Base-by-base conservation (phyloP, 2,113 vertebrate species). In the Percina caprodes region DNA sequence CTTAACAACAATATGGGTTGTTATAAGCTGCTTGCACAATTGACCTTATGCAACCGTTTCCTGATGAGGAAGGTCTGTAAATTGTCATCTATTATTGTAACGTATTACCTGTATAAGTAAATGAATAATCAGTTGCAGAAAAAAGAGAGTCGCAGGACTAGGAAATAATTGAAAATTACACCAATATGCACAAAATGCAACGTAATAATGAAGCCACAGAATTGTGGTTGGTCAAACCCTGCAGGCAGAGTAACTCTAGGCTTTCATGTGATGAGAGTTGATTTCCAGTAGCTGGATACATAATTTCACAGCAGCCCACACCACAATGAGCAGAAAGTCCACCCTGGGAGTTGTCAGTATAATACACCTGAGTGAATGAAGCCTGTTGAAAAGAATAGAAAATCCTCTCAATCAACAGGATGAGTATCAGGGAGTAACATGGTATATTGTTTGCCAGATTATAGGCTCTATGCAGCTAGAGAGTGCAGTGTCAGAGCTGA, bases 221-320 rank as follows among this genome's bases (percentile, higher is more conserved):
- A 65, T 52, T 58, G 15, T 42, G 21, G 54, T 23, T 18, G 60
- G 66, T 26, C 42, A 49, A 75, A 78, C 24, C 70, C 35, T 60
- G 65, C 65, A 82, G 69, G 75, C 59, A 52, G n/a, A 82, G 21
- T 12, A 15, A 65, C 48, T 51, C 26, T 11, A 67, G 72, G 79
- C 0, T 10, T 79, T 70, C 15, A 30, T 16, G 46, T 65, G 56
- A 26, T 11, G 19, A 33, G 45, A 55, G 59, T 45, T 42, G 45
- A 73, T 74, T 67, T 46, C 74, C 39, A 69, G 60, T 54, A 66
- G 33, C 48, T 33, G n/a, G 61, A 78, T 76, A 56, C 85, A 81
- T 83, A 61, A 71, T 84, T 79, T 30, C 58, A 74, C 52, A 66
- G 74, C 71, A 61, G 54, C 70, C 62, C 23, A 24, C 55, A 26